These are phyloP conservation scores for Odocoileus hemionus DNA, from an alignment of 2,113 vertebrate species.

Conservation along the genomic window DNA sequence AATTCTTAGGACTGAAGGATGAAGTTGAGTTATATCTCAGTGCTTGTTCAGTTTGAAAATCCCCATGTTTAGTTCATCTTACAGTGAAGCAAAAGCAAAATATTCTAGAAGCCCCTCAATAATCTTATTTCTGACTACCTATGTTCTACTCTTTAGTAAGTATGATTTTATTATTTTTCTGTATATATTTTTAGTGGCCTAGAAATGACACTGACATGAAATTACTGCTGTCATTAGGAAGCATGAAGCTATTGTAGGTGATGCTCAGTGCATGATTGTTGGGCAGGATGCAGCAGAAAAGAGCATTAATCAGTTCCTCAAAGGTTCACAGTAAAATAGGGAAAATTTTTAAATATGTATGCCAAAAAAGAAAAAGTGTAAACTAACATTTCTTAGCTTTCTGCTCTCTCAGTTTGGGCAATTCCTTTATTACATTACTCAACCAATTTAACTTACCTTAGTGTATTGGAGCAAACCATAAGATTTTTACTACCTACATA, in stretches of 20 bases:
- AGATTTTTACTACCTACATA: background rate
- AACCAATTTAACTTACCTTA: background rate
- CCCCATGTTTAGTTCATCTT: background rate
- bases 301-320: background rate
- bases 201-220: background rate
- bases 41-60: background rate
- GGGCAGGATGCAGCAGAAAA: background rate
- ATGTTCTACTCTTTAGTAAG: background rate
- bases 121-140: background rate
- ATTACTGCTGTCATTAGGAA: background rate
- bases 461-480: background rate
- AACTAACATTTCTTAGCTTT: background rate
- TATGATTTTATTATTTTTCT: background rate
- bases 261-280: fast-evolving
- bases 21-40: background rate
- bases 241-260: background rate
- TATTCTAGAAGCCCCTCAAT: background rate
- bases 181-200: background rate
- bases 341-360: background rate
- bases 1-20: background rate
- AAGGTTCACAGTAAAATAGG: background rate
- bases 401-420: background rate
- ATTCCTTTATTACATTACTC: background rate
- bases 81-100: background rate
- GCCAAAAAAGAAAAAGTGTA: background rate